These are phyloP conservation scores for Adelges cooleyi DNA, from an alignment of 1,140 invertebrate species.

Conservation along the genomic window DNA sequence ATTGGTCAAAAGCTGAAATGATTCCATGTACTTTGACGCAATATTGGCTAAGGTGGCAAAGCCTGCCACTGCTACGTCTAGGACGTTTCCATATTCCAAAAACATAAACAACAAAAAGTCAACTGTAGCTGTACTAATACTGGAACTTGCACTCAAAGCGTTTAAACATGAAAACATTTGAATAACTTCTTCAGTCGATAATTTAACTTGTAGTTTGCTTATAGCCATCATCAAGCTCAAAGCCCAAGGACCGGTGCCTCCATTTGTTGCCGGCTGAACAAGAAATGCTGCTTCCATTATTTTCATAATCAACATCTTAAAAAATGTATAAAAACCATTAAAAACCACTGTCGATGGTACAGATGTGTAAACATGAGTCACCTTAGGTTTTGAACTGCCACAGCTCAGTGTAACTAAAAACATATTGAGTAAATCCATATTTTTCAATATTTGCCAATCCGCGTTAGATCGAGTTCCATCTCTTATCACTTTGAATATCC, in stretches of 20 bases:
- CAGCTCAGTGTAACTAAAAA: slow-evolving; percentile 44
- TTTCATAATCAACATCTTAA: slow-evolving; percentile 5
- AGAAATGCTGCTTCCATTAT: not conserved
- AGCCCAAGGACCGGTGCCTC: slow-evolving; percentile 17
- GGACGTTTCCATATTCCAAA: not conserved
- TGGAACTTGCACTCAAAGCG: not conserved
- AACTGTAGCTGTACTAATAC: not conserved
- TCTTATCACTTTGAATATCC: slow-evolving; percentile 54
- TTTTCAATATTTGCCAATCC: slow-evolving; percentile 48
- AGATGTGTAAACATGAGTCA: slow-evolving; percentile 24
- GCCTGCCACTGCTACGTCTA: not conserved
- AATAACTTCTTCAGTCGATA: not conserved
- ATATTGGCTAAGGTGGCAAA: not conserved
- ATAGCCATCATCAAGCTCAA: slow-evolving; percentile 2
- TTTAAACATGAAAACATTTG: not conserved
- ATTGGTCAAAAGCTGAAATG: not conserved
- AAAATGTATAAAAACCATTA: not conserved
- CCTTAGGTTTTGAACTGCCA: slow-evolving; percentile 38
- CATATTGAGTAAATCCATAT: slow-evolving; percentile 48
- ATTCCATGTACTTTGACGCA: not conserved
- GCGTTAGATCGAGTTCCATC: slow-evolving; percentile 49
- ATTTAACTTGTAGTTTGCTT: not conserved
- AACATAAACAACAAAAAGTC: not conserved
- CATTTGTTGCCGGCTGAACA: slow-evolving; percentile 6
- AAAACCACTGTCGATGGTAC: not conserved